Evolutionary conservation across 2,888 invertebrate species (phyloP).

Genomic region (Physocephala rufipes): DNA sequence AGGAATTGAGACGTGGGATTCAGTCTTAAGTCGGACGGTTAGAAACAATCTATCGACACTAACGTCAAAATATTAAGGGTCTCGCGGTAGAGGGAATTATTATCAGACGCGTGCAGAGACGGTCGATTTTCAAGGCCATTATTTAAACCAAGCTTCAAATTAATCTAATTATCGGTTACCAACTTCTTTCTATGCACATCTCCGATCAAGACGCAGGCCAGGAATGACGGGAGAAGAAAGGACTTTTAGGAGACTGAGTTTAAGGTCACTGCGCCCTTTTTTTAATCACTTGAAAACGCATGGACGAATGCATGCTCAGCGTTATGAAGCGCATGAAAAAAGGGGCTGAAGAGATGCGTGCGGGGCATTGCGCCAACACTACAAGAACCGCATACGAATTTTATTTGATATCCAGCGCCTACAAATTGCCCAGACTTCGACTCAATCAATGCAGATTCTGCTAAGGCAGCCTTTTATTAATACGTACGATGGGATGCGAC

Average conservation of each 20-base stretch:
- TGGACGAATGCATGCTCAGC: neutral
- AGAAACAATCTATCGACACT: constrained; percentile 16
- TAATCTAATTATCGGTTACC: constrained; percentile 36
- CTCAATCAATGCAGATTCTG: neutral
- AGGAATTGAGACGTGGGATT: too few relatives aligned
- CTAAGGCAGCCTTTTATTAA: neutral
- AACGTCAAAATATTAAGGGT: constrained; percentile 5
- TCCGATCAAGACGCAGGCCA: constrained; percentile 24
- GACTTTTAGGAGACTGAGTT: neutral
- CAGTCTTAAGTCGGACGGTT: neutral
- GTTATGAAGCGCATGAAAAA: too few relatives aligned
- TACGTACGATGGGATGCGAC: neutral
- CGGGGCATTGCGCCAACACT: constrained; percentile 1
- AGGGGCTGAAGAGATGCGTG: too few relatives aligned
- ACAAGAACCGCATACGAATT: constrained; percentile 22
- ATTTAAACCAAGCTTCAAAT: constrained; percentile 31
- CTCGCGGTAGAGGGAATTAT: neutral
- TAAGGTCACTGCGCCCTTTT: neutral
- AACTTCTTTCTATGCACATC: constrained; percentile 12
- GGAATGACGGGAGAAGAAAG: neutral
- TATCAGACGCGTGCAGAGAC: constrained; percentile 38
- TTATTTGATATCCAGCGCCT: constrained; percentile 27
- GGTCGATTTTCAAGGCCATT: constrained; percentile 28
- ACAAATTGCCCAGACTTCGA: constrained; percentile 25
- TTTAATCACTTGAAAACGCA: neutral